Conservation (phyloP, 2,888 invertebrate species). For the Andrena marginata region DNA sequence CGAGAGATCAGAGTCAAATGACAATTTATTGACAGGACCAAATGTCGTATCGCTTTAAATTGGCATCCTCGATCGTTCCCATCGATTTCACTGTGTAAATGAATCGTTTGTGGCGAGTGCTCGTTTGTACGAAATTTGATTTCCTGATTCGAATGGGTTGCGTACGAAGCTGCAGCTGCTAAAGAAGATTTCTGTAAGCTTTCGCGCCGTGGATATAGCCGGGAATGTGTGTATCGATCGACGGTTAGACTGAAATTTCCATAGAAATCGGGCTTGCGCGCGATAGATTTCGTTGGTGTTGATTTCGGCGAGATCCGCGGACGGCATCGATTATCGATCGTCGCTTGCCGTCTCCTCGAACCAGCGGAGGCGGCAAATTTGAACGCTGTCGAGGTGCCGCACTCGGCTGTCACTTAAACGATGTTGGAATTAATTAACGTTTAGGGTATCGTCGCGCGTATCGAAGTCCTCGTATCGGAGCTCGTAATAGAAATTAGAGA, state of each 20-base stretch:
- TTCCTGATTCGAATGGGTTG: not conserved
- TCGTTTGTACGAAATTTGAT: not conserved
- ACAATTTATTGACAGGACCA: conserved; percentile 43
- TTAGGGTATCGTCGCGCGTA: conserved; percentile 16
- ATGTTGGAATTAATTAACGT: conserved; percentile 23
- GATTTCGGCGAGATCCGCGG: conserved; percentile 2
- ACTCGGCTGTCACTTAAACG: conserved; percentile 40
- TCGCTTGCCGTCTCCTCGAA: conserved; percentile 1
- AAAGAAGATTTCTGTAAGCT: conserved; percentile 35
- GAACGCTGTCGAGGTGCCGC: conserved; percentile 22
- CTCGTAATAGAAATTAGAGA: not conserved
- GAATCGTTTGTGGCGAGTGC: not conserved
- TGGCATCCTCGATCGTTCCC: conserved; percentile 6
- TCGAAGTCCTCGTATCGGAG: not conserved
- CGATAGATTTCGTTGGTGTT: conserved; percentile 1
- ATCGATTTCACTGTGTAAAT: conserved; percentile 1
- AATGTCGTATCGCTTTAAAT: conserved; percentile 19
- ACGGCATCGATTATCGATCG: conserved; percentile 19
- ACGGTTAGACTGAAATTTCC: conserved; percentile 5
- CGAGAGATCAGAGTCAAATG: not conserved
- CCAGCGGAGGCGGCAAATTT: conserved; percentile 3
- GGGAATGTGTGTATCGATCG: conserved; percentile 9
- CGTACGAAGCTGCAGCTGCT: conserved; percentile 19
- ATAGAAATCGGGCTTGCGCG: not conserved
- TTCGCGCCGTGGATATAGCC: conserved; percentile 3